Evolutionary conservation across 2,113 vertebrate species (phyloP).

Genomic region (Bungarus multicinctus): DNA sequence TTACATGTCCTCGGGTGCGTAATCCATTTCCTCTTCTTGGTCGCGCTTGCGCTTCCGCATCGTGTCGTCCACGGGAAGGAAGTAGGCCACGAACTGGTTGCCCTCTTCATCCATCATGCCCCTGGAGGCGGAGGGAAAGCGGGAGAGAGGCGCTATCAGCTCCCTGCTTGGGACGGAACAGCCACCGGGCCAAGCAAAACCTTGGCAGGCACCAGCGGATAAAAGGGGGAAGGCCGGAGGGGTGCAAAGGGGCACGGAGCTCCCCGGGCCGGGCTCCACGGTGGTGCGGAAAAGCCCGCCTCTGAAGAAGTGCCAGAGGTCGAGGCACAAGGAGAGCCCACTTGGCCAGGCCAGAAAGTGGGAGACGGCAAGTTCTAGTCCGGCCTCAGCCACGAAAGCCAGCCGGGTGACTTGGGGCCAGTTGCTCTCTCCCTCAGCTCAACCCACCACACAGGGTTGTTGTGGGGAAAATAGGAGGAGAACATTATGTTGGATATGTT

Average conservation of each 20-base stretch:
- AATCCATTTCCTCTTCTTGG: conserved; percentile 85
- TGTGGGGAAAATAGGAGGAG: background rate
- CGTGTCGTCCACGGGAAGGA: conserved; percentile 89
- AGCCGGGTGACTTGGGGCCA: background rate
- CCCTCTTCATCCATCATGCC: conserved; percentile 98
- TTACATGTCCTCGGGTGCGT: conserved; percentile 88
- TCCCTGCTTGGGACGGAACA: background rate
- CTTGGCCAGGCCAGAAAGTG: background rate
- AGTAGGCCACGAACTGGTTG: conserved; percentile 96
- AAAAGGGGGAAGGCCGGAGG: background rate
- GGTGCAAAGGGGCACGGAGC: fast-evolving
- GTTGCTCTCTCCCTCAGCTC: background rate
- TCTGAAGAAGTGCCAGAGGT: too few relatives aligned
- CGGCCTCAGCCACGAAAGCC: background rate
- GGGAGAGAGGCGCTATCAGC: background rate
- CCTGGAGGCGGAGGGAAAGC: conserved; percentile 47
- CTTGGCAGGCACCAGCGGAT: background rate
- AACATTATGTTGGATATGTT: background rate
- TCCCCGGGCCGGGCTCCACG: background rate
- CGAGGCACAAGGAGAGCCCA: background rate
- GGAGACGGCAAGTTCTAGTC: background rate
- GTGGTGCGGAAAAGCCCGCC: too few relatives aligned
- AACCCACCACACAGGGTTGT: background rate
- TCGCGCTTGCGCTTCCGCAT: conserved; percentile 91
- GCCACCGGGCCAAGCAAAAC: background rate